Evolutionary conservation across 2,888 invertebrate genomes (phyloP).

Genomic region (Latrodectus hesperus): DNA sequence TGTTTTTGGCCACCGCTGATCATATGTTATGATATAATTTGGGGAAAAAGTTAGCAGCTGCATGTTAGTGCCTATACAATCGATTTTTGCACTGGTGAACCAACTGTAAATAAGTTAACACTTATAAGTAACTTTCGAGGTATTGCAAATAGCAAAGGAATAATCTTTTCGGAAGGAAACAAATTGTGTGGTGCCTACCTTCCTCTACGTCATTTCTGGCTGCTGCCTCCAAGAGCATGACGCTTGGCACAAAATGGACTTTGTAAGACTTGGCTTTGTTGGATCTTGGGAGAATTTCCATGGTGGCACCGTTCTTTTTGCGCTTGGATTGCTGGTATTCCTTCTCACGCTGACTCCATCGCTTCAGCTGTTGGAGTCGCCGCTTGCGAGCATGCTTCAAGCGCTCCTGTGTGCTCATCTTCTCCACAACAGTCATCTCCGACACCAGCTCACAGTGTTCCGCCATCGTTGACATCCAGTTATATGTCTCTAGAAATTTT

Average conservation of each 20-base stretch:
- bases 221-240: slow-evolving; percentile 96
- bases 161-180: too few species aligned
- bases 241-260: slow-evolving; percentile 81
- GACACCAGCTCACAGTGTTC: slow-evolving; percentile 95
- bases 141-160: too few species aligned
- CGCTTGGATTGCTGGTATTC: slow-evolving; percentile 80
- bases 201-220: slow-evolving; percentile 97
- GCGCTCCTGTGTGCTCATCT: slow-evolving; percentile 94
- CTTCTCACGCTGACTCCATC: slow-evolving; percentile 92
- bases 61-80: too few species aligned
- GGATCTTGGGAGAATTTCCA: slow-evolving; percentile 74
- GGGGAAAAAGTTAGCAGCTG: too few species aligned
- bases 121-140: too few species aligned
- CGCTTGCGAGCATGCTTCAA: slow-evolving; percentile 87
- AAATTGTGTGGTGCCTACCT: slow-evolving; percentile 79
- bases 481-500: too few species aligned
- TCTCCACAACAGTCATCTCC: slow-evolving; percentile 96
- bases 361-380: slow-evolving; percentile 91
- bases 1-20: too few species aligned
- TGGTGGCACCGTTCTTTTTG: slow-evolving; percentile 76
- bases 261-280: slow-evolving; percentile 71
- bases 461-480: slow-evolving; percentile 69
- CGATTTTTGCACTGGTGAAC: too few species aligned
- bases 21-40: too few species aligned
- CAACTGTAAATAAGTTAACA: too few species aligned